Evolutionary conservation across 2,888 invertebrate genomes (phyloP).

Genomic region (Torymus tubicola): DNA sequence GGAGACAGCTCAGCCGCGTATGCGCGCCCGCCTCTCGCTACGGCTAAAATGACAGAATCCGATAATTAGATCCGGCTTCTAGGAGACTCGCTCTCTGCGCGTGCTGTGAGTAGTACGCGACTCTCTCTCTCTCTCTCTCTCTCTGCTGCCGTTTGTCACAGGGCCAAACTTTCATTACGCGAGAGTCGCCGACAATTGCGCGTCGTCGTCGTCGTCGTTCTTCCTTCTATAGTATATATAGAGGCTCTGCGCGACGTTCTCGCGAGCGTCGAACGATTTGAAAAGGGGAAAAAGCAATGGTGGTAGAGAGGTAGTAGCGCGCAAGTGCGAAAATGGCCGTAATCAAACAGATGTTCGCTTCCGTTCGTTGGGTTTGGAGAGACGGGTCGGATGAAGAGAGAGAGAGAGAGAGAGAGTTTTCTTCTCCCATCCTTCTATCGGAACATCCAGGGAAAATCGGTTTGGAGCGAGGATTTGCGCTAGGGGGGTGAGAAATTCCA

Average conservation of each 20-base stretch:
- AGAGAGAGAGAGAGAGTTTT: no score
- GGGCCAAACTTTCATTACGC: slow-evolving; percentile 52
- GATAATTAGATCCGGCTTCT: slow-evolving; percentile 50
- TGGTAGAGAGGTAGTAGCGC: no score
- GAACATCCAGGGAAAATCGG: no score
- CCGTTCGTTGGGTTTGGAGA: no score
- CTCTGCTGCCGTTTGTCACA: slow-evolving; percentile 53
- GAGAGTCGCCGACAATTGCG: slow-evolving; percentile 1
- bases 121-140: no score
- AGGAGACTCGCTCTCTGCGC: neutral
- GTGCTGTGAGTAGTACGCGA: slow-evolving; percentile 9
- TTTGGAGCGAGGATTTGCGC: no score
- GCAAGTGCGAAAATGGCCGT: slow-evolving; percentile 1
- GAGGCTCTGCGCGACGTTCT: no score
- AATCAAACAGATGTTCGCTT: slow-evolving; percentile 28
- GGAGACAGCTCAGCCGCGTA: neutral
- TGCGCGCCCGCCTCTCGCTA: neutral
- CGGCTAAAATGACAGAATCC: slow-evolving; percentile 54
- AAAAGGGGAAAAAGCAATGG: slow-evolving; percentile 5
- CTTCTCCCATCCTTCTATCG: no score
- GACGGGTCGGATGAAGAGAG: no score
- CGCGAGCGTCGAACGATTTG: slow-evolving; percentile 3
- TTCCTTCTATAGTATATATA: neutral
- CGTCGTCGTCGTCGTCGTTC: neutral
- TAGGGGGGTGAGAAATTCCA: neutral